These are phyloP conservation scores for Platyscapa corneri DNA, from an alignment of 1,140 invertebrate species.

Conservation along the genomic window DNA sequence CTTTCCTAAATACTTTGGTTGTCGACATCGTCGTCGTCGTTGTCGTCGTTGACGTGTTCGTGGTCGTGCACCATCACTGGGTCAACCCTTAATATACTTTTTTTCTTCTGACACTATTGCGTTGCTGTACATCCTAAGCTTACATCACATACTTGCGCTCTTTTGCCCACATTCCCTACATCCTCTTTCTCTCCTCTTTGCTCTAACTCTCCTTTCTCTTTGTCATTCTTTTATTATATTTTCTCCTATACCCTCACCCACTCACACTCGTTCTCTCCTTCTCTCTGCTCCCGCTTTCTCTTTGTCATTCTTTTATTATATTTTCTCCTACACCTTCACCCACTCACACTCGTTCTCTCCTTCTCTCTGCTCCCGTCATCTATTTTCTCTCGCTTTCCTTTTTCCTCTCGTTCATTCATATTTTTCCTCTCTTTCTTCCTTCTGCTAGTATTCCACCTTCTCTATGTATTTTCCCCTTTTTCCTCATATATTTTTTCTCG, in stretches of 20 bases:
- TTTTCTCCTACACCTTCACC: conserved; percentile 30
- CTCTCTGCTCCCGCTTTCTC: conserved; percentile 8
- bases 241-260: not conserved
- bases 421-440: not conserved
- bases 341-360: not conserved
- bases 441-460: not conserved
- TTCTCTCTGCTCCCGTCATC: not conserved
- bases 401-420: not conserved
- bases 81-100: conserved; percentile 40
- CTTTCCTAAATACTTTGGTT: conserved; percentile 1
- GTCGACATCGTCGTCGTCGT: not conserved
- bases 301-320: conserved; percentile 47
- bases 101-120: conserved; percentile 20
- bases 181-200: conserved; percentile 24
- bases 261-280: not conserved
- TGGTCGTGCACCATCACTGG: conserved; percentile 5
- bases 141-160: not conserved
- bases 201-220: not conserved
- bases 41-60: not conserved
- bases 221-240: conserved; percentile 49
- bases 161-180: conserved; percentile 20
- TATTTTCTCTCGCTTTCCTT: not conserved
- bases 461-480: not conserved
- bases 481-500: conserved; percentile 7
- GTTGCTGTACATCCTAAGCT: not conserved